Base-by-base conservation (phyloP, 2,888 invertebrate genomes). In the Glomeris marginata region DNA sequence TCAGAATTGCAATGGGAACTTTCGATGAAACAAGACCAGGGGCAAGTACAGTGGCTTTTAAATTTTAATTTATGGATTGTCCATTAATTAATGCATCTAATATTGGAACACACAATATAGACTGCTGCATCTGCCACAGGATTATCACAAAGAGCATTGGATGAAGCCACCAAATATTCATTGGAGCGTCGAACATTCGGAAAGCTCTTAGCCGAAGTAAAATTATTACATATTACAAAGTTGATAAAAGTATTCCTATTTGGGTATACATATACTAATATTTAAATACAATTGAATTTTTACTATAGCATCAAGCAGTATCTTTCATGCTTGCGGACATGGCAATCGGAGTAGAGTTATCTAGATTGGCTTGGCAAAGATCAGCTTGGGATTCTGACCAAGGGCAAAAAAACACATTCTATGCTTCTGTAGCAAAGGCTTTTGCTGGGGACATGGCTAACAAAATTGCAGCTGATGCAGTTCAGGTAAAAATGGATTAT, bases 1-100 rank as follows among this genome's bases (percentile, higher is more conserved):
- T 97, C 69, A 92, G 90, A 71, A 84, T 97, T 62, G 92, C 92
- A 11, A 97, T 95, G 95, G 81, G 81, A 40, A 87, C 91, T 1
- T 97, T 97, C 65, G 95, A 95, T 68, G 83, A 81, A 64, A 94
- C 94, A 2, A 76, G 95, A 52, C 90, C 95, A 33, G 82, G 86
- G 59, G 90, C 88, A 73, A 71, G 70, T 68, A 28, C 3, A 28
- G 28, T 28, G 3, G 28, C 8, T 8, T 28, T 28, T 28, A 28
- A 28, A 28, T 8, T 28, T 8, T 28, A 28, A 28, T 28, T 8
- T n/a, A n/a, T n/a, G n/a, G n/a, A n/a, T n/a, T n/a, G n/a, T n/a
- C 40, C 40, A n/a, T n/a, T 40, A 15, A 10, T 40, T 10, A n/a
- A 10, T 10, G n/a, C 16, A n/a, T 40, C 16, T 6, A 40, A 8